A percentile compares a stretch with the other conserved stretches of the same genome.
These are phyloP conservation scores for Oxystoma pomonae DNA, from an alignment of 2,888 invertebrate genomes.

Conservation along the genomic window DNA sequence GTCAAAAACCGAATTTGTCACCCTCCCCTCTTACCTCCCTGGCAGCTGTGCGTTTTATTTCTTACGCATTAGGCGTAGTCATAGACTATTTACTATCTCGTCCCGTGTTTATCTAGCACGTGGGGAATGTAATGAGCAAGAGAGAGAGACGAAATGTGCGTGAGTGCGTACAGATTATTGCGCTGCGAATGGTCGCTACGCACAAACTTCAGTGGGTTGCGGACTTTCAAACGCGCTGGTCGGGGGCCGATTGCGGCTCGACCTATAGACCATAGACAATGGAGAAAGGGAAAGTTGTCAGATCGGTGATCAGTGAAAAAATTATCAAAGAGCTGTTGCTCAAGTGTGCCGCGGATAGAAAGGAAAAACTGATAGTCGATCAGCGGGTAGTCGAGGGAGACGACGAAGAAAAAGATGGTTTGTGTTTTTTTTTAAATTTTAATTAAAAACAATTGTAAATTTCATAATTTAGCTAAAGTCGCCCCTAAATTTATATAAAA, in stretches of 20 bases:
- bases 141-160: neutral
- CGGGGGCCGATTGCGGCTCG: conserved; percentile 21
- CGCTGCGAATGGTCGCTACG: conserved; percentile 13
- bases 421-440: neutral
- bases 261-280: conserved; percentile 7
- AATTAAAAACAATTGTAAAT: too few species aligned
- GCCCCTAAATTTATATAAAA: too few species aligned
- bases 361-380: conserved; percentile 7
- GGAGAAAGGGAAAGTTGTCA: conserved; percentile 31
- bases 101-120: conserved; percentile 2
- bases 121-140: too few species aligned
- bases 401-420: conserved; percentile 8
- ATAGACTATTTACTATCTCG: conserved; percentile 28
- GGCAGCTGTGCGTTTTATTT: conserved; percentile 40
- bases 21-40: conserved; percentile 32
- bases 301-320: conserved; percentile 31
- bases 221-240: conserved; percentile 18
- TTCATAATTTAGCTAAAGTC: too few species aligned
- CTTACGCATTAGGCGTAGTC: conserved; percentile 45
- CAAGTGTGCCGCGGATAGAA: conserved; percentile 29
- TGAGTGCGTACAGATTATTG: neutral
- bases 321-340: conserved; percentile 40
- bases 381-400: conserved; percentile 24
- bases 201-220: conserved; percentile 38
- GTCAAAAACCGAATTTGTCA: conserved; percentile 43